These are phyloP conservation scores for Timema podura DNA, from an alignment of 2,888 invertebrate species.

Conservation along the genomic window DNA sequence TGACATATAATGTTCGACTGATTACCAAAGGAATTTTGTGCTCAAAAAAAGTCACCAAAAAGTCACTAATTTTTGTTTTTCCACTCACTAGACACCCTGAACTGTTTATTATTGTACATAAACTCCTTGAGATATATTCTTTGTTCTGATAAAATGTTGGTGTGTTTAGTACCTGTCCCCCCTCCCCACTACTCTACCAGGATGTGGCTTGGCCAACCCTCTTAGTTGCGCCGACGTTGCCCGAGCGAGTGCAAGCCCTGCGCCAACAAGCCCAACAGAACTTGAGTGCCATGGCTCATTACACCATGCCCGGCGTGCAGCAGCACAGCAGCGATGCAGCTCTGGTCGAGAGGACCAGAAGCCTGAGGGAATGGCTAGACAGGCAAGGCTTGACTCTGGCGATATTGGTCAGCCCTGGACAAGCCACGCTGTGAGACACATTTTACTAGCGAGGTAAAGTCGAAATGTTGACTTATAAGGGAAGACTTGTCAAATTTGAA, in stretches of 20 bases:
- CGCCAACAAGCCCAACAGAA: constrained; percentile 21
- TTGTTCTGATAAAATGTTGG: too few relatives aligned
- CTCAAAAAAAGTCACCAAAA: neutral
- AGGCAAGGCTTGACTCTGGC: constrained; percentile 42
- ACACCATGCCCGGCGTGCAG: neutral
- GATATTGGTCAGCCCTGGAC: constrained; percentile 27
- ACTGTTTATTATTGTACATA: too few relatives aligned
- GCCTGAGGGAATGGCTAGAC: constrained; percentile 64
- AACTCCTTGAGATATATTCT: too few relatives aligned
- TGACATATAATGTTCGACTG: too few relatives aligned
- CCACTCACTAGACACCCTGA: neutral
- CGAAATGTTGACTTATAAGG: too few relatives aligned
- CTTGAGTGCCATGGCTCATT: constrained; percentile 20
- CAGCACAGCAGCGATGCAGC: constrained; percentile 37
- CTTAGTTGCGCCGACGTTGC: constrained; percentile 43
- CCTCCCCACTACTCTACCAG: constrained; percentile 52
- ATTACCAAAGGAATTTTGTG: too few relatives aligned
- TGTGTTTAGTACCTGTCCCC: constrained; percentile 40
- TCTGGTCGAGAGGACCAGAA: constrained; percentile 60
- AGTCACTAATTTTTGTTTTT: neutral
- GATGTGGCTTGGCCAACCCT: constrained; percentile 52
- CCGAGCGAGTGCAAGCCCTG: constrained; percentile 44
- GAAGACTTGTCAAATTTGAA: too few relatives aligned
- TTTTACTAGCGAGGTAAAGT: too few relatives aligned
- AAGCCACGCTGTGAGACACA: constrained; percentile 25